phyloP scores from a whole-genome alignment of 2,113 vertebrate species.

The Canis aureus region DNA sequence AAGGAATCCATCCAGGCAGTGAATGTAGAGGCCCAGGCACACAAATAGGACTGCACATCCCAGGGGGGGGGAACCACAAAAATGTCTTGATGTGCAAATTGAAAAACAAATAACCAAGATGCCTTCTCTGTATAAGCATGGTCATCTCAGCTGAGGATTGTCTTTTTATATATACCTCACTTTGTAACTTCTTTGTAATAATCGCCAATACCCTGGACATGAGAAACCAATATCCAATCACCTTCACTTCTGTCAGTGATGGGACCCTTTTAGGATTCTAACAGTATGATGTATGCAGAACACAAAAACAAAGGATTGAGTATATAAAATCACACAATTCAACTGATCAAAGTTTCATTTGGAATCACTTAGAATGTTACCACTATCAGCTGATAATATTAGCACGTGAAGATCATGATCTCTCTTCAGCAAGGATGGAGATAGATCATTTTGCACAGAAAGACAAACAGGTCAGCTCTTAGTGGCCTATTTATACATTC shows the following conservation, averaged over 20 bases:
- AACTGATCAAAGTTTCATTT: background rate
- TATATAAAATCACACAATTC: background rate
- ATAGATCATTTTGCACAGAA: background rate
- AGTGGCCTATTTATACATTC: background rate
- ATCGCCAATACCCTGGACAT: background rate
- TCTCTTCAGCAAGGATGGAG: background rate
- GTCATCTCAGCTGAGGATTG: background rate
- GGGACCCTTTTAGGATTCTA: background rate
- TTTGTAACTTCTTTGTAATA: background rate
- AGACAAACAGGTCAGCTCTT: background rate
- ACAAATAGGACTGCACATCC: background rate
- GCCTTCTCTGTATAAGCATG: background rate
- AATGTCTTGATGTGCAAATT: background rate
- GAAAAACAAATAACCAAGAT: background rate
- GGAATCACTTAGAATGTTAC: background rate
- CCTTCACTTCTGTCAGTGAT: background rate
- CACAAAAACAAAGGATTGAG: background rate
- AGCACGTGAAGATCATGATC: background rate
- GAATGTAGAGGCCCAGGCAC: background rate
- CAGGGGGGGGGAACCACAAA: background rate
- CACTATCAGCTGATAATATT: background rate
- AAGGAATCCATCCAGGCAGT: background rate
- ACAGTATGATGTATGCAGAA: background rate
- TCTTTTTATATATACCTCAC: background rate
- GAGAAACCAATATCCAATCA: background rate